phyloP scores from a whole-genome alignment of 1,140 invertebrate species.

The Saxidomus purpurata region DNA sequence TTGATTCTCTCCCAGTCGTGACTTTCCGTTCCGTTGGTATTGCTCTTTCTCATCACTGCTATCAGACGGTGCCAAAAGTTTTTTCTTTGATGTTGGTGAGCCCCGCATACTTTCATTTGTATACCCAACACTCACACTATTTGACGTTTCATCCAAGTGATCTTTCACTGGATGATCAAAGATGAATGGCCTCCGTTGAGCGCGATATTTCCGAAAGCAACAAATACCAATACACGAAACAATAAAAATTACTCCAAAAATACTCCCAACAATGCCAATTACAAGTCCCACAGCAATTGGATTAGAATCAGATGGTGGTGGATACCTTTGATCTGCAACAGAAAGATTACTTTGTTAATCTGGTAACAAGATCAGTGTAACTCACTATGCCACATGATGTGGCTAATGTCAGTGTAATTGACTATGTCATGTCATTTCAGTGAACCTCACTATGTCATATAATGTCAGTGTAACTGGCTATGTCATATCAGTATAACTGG shows the following conservation, averaged over 20 bases:
- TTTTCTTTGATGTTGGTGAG: conserved; percentile 64
- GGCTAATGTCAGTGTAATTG: too few species aligned
- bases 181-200: not conserved
- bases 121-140: conserved; percentile 62
- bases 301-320: conserved; percentile 57
- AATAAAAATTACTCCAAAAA: conserved; percentile 70
- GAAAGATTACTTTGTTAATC: not conserved
- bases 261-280: conserved; percentile 67
- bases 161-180: conserved; percentile 27
- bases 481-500: too few species aligned
- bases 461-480: too few species aligned
- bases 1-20: not conserved
- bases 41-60: conserved; percentile 56
- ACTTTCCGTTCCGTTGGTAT: not conserved
- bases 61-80: conserved; percentile 58
- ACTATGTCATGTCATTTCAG: too few species aligned
- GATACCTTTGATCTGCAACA: conserved; percentile 56
- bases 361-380: too few species aligned
- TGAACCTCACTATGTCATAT: too few species aligned
- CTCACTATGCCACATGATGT: too few species aligned
- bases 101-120: conserved; percentile 56
- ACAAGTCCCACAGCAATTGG: conserved; percentile 69
- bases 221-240: conserved; percentile 64
- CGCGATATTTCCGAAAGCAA: conserved; percentile 69
- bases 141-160: conserved; percentile 47